A percentile compares a stretch with the other conserved stretches of the same genome.
Conservation (phyloP, 2,888 invertebrate species). For the Eucriotettix oculatus region DNA sequence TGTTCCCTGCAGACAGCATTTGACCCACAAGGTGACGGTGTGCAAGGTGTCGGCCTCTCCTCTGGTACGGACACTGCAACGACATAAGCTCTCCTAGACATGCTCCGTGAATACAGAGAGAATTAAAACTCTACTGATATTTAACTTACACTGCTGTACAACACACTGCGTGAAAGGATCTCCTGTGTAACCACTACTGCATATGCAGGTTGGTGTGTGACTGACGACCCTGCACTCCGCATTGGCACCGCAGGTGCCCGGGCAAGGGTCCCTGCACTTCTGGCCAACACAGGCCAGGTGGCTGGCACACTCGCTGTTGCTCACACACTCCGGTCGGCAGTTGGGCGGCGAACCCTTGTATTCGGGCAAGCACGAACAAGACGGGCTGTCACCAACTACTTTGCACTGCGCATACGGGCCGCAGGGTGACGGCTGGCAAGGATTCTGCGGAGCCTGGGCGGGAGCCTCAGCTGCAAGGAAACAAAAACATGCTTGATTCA, state of each 20-base stretch:
- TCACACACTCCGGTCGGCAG: constrained; percentile 48
- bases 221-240: constrained; percentile 23
- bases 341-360: constrained; percentile 27
- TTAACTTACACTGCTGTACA: not conserved
- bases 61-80: constrained; percentile 8
- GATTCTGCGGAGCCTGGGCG: constrained; percentile 24
- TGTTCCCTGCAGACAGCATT: constrained; percentile 19
- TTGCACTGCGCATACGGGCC: constrained; percentile 55
- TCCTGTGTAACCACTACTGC: constrained; percentile 20
- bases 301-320: constrained; percentile 20
- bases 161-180: constrained; percentile 21
- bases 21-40: constrained; percentile 15
- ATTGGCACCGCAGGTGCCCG: constrained; percentile 24
- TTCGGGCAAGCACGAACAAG: constrained; percentile 25
- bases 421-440: constrained; percentile 47
- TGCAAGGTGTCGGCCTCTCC: constrained; percentile 10
- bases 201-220: constrained; percentile 25
- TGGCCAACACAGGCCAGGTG: constrained; percentile 22
- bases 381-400: constrained; percentile 16
- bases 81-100: not conserved
- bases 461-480: not conserved
- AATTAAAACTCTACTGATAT: not conserved
- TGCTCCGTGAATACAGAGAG: not conserved
- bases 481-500: not conserved
- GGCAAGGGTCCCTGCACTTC: constrained; percentile 24